Evolutionary conservation across 2,797 vertebrate species (phyloP), one percentile per base, ranked within the genome.

Genomic region (Malacoraja senta): DNA sequence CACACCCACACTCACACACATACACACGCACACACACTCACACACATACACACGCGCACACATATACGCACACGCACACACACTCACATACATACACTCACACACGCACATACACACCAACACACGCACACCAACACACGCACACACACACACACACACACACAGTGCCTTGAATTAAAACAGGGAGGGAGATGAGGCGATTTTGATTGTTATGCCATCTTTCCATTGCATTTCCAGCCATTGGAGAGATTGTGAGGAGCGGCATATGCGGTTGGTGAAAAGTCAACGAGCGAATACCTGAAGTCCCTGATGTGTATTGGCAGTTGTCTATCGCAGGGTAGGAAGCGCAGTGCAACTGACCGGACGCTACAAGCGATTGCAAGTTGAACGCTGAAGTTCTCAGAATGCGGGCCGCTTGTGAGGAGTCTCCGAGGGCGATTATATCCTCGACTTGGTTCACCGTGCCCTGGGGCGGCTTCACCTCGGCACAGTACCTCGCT

Each of bases 241-340:
- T 92, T 76, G 9, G 44, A 26, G 53, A 53, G 35, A 58, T 92
- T 17, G 53, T 53, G 72, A 58, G 38, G 24, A 17, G 19, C n/a
- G 24, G 63, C 58, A 71, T 32, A 10, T 72, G 88, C n/a, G 65
- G 68, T 71, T 38, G 88, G 32, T 35, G 92, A 93, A 8, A 63
- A 78, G 76, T 61, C 44, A 81, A 53, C 10, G 53, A 19, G 26
- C 93, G 93, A 95, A 90, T 98, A 98, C 98, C 98, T 97, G 98
- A 98, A 94, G 97, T 96, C 95, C 95, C 96, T 1, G 96, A 94
- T 79, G 97, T 96, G 94, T 97, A 98, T 94, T 97, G 98, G 94
- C 97, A 98, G 1, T 97, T 95, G 94, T 98, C 97, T 93, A 97
- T 95, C 90, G 96, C 94, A 81, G 96, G 95, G 91, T 97, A 97